A percentile compares a stretch with the other conserved stretches of the same genome.
phyloP scores from a whole-genome alignment of 2,113 vertebrate genomes.

The Cepphus grylle region DNA sequence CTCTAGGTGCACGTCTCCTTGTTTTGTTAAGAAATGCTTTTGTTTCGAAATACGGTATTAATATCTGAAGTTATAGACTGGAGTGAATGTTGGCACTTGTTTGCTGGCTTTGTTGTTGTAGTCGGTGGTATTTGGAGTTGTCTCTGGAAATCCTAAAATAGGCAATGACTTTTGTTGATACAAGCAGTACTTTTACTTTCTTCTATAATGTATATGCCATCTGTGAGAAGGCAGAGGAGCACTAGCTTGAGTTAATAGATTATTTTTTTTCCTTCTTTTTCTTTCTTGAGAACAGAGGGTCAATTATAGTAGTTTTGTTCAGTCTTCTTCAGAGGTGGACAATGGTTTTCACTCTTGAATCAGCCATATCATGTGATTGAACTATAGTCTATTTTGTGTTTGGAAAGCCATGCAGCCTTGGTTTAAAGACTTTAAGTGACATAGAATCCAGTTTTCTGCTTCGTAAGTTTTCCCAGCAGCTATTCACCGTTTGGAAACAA shows the following conservation, averaged over 20 bases:
- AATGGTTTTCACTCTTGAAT: not conserved
- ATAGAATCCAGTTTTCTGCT: not conserved
- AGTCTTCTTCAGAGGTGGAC: not conserved
- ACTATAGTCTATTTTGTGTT: not conserved
- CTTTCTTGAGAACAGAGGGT: not conserved
- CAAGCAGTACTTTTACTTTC: not conserved
- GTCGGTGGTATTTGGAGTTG: not conserved
- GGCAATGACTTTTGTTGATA: not conserved
- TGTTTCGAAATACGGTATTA: not conserved
- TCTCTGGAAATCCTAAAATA: not conserved
- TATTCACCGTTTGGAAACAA: not conserved
- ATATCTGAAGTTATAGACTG: not conserved
- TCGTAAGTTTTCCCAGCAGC: not conserved
- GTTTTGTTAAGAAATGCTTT: not conserved
- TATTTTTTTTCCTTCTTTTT: accelerated
- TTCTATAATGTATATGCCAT: not conserved
- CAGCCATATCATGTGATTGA: not conserved
- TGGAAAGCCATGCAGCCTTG: not conserved
- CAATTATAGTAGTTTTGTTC: not conserved
- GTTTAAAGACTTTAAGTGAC: not conserved
- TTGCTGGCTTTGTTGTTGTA: not conserved
- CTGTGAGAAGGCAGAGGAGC: not conserved
- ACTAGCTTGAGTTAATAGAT: not conserved
- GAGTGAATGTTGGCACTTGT: not conserved
- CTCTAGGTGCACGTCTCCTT: not conserved